Conservation (phyloP, 2,113 vertebrate species). For the Chaetops frenatus region DNA sequence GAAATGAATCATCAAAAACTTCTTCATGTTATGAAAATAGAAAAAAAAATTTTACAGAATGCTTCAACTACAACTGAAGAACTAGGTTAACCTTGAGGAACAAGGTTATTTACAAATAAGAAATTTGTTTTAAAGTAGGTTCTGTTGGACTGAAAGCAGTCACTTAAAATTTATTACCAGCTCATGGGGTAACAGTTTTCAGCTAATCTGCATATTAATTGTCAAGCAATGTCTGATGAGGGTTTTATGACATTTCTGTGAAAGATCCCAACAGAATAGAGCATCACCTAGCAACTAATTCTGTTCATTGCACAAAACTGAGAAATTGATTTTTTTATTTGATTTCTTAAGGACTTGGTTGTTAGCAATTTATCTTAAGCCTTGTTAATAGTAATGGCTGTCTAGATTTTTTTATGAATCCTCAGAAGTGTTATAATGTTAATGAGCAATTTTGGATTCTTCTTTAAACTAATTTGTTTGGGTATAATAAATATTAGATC, state of each 20-base stretch:
- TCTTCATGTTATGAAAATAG: neutral
- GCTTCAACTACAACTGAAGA: neutral
- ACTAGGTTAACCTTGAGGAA: neutral
- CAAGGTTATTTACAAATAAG: neutral
- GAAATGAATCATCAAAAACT: neutral
- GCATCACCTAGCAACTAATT: neutral
- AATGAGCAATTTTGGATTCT: neutral
- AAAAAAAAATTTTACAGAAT: neutral
- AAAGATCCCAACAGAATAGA: neutral
- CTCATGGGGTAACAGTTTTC: neutral
- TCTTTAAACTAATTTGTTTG: neutral
- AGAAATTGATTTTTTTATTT: neutral
- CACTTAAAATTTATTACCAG: neutral
- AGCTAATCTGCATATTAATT: neutral
- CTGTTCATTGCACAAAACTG: neutral
- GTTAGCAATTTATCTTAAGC: neutral
- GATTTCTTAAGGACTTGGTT: neutral
- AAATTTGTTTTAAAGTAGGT: neutral
- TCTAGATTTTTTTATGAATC: neutral
- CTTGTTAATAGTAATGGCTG: neutral
- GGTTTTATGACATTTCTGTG: neutral
- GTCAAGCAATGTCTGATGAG: neutral
- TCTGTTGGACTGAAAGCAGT: neutral
- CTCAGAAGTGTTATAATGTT: neutral
- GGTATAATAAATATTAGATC: neutral